phyloP scores from a whole-genome alignment of 2,113 vertebrate genomes.

The Haemorhous mexicanus region DNA sequence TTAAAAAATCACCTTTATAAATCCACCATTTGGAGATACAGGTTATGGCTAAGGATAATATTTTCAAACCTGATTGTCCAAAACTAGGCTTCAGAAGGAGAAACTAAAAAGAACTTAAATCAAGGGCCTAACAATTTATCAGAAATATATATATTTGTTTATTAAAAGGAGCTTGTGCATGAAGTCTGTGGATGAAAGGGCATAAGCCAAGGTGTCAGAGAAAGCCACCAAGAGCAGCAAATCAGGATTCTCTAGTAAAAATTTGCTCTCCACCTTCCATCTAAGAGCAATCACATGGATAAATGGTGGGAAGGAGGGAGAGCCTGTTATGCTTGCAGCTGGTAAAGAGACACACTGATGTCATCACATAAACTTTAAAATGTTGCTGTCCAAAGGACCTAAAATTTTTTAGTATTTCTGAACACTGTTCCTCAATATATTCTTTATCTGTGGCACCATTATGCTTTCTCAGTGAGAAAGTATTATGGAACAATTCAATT shows the following conservation, averaged over 20 bases:
- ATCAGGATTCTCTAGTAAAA: background rate
- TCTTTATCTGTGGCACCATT: background rate
- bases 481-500: background rate
- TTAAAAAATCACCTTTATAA: background rate
- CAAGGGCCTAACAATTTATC: background rate
- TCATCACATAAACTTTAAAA: background rate
- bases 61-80: background rate
- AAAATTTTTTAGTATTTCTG: background rate
- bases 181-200: background rate
- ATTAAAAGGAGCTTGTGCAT: background rate
- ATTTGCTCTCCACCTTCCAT: background rate
- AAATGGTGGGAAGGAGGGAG: background rate
- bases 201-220: background rate
- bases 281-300: background rate
- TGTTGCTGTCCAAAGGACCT: background rate
- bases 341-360: background rate
- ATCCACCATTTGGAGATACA: accelerated
- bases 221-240: background rate
- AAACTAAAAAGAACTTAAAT: background rate
- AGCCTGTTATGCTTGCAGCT: background rate
- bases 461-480: background rate
- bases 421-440: background rate
- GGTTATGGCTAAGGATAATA: background rate
- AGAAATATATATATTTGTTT: background rate
- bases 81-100: background rate